A percentile compares a stretch with the other conserved stretches of the same genome.
Conservation (phyloP, 1,140 invertebrate genomes). For the Bombus terrestris region DNA sequence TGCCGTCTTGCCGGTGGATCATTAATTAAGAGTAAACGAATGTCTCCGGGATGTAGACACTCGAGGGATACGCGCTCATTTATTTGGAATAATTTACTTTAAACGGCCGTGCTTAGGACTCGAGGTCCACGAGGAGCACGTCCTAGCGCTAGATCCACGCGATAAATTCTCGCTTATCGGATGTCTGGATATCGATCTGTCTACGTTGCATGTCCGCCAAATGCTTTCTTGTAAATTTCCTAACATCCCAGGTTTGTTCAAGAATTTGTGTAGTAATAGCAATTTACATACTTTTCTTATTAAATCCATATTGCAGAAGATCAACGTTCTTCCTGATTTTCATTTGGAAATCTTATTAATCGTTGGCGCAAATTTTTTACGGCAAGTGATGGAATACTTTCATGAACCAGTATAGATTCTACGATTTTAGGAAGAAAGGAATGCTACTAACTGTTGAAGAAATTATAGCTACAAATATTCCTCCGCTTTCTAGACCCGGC, state of each 20-base stretch:
- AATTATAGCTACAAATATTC: background rate
- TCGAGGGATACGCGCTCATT: constrained; percentile 62
- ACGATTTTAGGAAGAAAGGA: background rate
- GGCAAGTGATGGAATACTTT: no score
- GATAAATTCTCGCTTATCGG: constrained; percentile 39
- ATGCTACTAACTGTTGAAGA: background rate
- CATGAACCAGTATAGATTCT: no score
- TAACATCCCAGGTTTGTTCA: background rate
- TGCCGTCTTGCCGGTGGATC: constrained; percentile 64
- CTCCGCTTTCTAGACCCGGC: background rate
- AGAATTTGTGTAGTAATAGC: background rate
- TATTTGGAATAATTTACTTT: constrained; percentile 70
- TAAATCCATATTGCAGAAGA: background rate
- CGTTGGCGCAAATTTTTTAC: no score
- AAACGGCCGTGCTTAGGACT: constrained; percentile 42
- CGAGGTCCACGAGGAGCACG: background rate
- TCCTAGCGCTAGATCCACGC: constrained; percentile 4
- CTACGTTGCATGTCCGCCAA: background rate
- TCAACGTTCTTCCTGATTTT: background rate
- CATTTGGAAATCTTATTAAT: background rate
- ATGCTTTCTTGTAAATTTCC: background rate
- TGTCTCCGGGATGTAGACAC: constrained; percentile 65
- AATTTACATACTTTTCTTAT: background rate
- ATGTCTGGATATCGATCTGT: background rate
- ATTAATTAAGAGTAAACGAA: constrained; percentile 70